Evolutionary conservation across 35 echinoderm and acorn worm species (phyloP).

Genomic region (Nesometra sesokonis): DNA sequence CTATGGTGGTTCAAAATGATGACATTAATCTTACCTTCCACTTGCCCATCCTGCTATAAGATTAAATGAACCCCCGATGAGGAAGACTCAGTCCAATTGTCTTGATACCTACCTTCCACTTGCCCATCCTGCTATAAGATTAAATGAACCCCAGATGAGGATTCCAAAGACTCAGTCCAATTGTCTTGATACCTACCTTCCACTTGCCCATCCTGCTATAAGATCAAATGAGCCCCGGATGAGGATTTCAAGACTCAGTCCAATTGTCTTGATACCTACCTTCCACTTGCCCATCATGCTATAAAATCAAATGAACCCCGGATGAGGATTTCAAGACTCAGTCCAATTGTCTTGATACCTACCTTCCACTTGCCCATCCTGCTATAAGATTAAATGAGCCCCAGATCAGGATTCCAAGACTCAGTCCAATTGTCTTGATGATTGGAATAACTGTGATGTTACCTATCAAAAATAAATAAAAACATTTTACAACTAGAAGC

Average conservation of each 20-base stretch:
- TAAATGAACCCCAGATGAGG: slow-evolving; percentile 42
- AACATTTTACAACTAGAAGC: neutral
- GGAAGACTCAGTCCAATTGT: slow-evolving; percentile 73
- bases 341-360: too few relatives aligned
- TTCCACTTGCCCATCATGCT: slow-evolving; percentile 72
- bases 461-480: slow-evolving; percentile 28
- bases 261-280: too few relatives aligned
- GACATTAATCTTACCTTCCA: too few relatives aligned
- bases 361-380: slow-evolving; percentile 96
- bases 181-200: slow-evolving; percentile 95
- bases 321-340: too few relatives aligned
- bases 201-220: slow-evolving; percentile 81
- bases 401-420: slow-evolving; percentile 49
- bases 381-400: slow-evolving; percentile 53
- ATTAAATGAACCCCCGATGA: slow-evolving; percentile 46
- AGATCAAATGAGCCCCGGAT: slow-evolving; percentile 49
- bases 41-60: slow-evolving; percentile 81
- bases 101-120: slow-evolving; percentile 98
- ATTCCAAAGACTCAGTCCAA: slow-evolving; percentile 73
- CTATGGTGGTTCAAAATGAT: too few relatives aligned
- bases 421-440: slow-evolving; percentile 86
- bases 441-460: slow-evolving; percentile 83
- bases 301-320: too few relatives aligned
- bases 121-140: slow-evolving; percentile 75
- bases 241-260: slow-evolving; percentile 64